These are phyloP conservation scores for Zaprionus kolodkinae DNA, from an alignment of 1,140 invertebrate genomes.

Conservation along the genomic window DNA sequence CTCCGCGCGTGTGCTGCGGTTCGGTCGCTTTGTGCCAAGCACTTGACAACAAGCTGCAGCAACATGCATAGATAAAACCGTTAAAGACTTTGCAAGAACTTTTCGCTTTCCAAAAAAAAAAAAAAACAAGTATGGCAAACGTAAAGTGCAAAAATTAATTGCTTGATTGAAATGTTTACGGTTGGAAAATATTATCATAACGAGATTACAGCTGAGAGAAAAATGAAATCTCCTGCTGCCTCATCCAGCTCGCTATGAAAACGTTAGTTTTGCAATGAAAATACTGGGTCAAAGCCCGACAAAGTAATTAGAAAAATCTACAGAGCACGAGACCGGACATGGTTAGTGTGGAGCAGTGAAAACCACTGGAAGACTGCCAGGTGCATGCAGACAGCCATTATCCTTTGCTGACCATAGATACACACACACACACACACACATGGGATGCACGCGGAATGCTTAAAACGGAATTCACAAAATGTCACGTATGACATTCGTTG, in stretches of 20 bases:
- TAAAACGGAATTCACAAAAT: constrained; percentile 78
- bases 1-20: constrained; percentile 23
- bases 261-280: constrained; percentile 15
- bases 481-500: constrained; percentile 74
- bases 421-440: constrained; percentile 1
- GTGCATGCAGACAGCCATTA: constrained; percentile 12
- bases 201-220: constrained; percentile 8
- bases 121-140: neutral
- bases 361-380: constrained; percentile 32
- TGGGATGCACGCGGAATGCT: constrained; percentile 44
- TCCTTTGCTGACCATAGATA: constrained; percentile 6
- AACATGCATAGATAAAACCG: neutral
- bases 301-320: constrained; percentile 56
- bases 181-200: constrained; percentile 11
- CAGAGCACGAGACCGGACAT: neutral
- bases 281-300: constrained; percentile 4
- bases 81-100: neutral
- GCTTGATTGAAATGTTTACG: constrained; percentile 14
- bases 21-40: constrained; percentile 37
- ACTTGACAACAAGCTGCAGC: constrained; percentile 34
- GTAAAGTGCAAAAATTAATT: constrained; percentile 8
- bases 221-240: neutral
- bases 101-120: neutral
- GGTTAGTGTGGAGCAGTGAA: constrained; percentile 1
- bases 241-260: neutral